These are phyloP conservation scores for Etheostoma cragini DNA, from an alignment of 2,113 vertebrate species.

Conservation along the genomic window DNA sequence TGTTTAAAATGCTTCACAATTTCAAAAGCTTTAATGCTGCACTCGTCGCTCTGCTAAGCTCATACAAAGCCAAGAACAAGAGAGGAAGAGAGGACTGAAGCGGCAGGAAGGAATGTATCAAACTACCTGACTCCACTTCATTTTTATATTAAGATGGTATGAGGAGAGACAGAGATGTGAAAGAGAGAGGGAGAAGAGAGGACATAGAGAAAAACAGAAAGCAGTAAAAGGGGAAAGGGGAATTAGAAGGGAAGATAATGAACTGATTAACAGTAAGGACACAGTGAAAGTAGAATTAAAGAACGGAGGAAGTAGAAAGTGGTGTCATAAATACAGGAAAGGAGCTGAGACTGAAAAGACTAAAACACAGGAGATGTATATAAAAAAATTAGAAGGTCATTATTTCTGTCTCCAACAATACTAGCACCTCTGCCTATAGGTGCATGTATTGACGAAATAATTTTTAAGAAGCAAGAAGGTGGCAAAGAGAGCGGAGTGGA, in stretches of 20 bases:
- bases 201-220: background rate
- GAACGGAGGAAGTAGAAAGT: background rate
- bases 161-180: conserved; percentile 11
- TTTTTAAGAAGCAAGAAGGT: background rate
- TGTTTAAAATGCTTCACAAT: conserved; percentile 48
- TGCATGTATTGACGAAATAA: background rate
- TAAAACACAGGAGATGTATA: background rate
- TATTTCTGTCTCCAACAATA: background rate
- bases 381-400: background rate
- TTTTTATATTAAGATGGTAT: conserved; percentile 3
- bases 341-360: background rate
- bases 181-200: background rate
- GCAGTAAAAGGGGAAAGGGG: background rate
- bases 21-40: conserved; percentile 33
- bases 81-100: conserved; percentile 6
- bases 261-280: background rate
- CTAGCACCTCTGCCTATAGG: background rate
- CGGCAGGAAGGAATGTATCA: conserved; percentile 10
- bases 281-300: background rate
- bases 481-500: background rate
- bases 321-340: background rate
- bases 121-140: conserved; percentile 41
- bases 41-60: conserved; percentile 30
- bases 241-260: background rate
- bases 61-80: conserved; percentile 20